These are phyloP conservation scores for Zoanthus sociatus DNA, from an alignment of 92 coral and sea anemone genomes.

Conservation along the genomic window DNA sequence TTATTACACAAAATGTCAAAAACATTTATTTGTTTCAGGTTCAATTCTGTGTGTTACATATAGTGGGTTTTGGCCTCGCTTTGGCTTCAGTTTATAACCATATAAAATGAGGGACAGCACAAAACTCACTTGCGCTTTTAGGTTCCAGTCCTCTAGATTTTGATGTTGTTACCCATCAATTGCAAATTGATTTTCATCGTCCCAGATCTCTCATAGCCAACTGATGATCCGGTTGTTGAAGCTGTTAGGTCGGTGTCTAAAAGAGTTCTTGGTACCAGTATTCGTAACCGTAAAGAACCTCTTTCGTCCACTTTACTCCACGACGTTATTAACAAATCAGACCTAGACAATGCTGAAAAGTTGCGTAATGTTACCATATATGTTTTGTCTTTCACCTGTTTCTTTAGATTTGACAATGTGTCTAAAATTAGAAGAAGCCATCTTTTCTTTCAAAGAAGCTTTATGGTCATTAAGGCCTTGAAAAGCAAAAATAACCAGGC, in stretches of 20 bases:
- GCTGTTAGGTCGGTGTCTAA: slow-evolving; percentile 43
- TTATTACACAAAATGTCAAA: no score
- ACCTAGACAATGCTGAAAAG: slow-evolving; percentile 45
- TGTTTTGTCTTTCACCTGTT: slow-evolving; percentile 51
- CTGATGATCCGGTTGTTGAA: slow-evolving; percentile 32
- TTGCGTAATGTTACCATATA: slow-evolving; percentile 43
- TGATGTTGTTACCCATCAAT: no score
- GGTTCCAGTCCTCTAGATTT: no score
- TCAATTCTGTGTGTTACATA: no score
- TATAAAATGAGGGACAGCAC: no score
- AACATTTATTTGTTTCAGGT: no score
- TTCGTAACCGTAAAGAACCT: slow-evolving; percentile 55
- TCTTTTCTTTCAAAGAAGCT: background rate
- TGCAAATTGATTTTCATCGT: no score
- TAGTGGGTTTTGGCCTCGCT: no score
- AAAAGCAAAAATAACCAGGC: slow-evolving; percentile 65
- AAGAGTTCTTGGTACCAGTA: slow-evolving; percentile 47
- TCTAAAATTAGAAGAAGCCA: slow-evolving; percentile 48
- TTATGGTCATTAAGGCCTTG: slow-evolving; percentile 35
- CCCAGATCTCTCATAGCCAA: slow-evolving; percentile 27
- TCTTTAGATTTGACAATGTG: slow-evolving; percentile 52
- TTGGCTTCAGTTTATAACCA: no score
- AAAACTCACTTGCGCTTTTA: no score
- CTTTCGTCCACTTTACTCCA: slow-evolving; percentile 15
- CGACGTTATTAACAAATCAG: background rate